Percentiles rank a stretch among this genome's conserved stretches.
phyloP scores from a whole-genome alignment of 2,888 invertebrate species.

The Willowsia nigromaculata region DNA sequence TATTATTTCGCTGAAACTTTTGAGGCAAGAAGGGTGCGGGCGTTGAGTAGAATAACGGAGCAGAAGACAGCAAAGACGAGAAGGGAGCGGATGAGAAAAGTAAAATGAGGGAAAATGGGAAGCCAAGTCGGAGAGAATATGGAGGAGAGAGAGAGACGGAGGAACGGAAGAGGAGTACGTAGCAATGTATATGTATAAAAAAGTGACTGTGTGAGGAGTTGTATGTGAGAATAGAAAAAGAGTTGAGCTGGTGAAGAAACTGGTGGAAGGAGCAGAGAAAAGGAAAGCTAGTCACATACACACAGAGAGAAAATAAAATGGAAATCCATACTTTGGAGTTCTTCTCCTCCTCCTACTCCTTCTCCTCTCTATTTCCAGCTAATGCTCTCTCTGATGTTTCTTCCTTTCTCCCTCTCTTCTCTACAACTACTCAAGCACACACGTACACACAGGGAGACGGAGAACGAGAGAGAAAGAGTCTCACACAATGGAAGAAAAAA shows the following conservation, averaged over 20 bases:
- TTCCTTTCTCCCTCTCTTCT: slow-evolving; percentile 12
- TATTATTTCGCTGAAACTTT: background rate
- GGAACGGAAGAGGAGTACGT: slow-evolving; percentile 59
- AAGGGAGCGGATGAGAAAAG: slow-evolving; percentile 62
- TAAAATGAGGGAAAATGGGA: slow-evolving; percentile 52
- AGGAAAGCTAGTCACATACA: slow-evolving; percentile 3
- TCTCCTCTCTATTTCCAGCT: slow-evolving; percentile 8
- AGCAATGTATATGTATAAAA: background rate
- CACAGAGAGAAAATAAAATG: slow-evolving; percentile 37
- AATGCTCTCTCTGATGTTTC: slow-evolving; percentile 25
- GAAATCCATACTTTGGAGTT: slow-evolving; percentile 55
- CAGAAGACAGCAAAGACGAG: slow-evolving; percentile 48
- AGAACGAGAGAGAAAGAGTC: background rate
- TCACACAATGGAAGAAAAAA: background rate
- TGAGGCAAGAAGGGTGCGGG: slow-evolving; percentile 29
- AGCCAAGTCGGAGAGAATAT: slow-evolving; percentile 54
- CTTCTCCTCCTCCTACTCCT: slow-evolving; percentile 46
- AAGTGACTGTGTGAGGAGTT: background rate
- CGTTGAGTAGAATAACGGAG: background rate
- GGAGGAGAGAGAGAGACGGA: slow-evolving; percentile 60
- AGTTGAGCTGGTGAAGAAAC: slow-evolving; percentile 52
- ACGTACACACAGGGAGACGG: background rate
- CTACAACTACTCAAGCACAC: background rate
- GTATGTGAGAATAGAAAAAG: slow-evolving; percentile 15
- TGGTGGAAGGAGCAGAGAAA: slow-evolving; percentile 16